phyloP scores from a whole-genome alignment of 2,888 invertebrate species.

The Steromphala cineraria region DNA sequence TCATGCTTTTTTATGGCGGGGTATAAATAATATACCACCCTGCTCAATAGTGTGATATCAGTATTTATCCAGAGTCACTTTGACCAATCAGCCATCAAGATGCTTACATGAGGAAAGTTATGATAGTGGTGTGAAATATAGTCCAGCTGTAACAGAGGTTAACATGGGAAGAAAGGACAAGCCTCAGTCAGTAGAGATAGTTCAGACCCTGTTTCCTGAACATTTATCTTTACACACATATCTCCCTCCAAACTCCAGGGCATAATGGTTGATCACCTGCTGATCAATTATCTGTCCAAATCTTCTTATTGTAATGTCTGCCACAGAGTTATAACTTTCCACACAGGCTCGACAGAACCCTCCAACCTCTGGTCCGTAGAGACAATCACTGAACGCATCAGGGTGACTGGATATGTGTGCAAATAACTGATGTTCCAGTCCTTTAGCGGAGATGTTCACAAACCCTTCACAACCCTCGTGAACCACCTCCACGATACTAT shows the following conservation, averaged over 20 bases:
- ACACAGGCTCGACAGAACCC: conserved; percentile 57
- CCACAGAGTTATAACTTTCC: conserved; percentile 54
- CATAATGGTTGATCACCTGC: conserved; percentile 43
- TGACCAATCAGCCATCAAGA: too few species aligned
- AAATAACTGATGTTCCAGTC: conserved; percentile 40
- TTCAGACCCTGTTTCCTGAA: not conserved
- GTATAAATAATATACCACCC: too few species aligned
- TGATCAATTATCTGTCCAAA: conserved; percentile 34
- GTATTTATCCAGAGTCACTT: too few species aligned
- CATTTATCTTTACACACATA: conserved; percentile 56
- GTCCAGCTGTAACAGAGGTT: too few species aligned
- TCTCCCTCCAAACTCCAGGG: conserved; percentile 61
- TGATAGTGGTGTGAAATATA: too few species aligned
- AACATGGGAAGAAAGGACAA: too few species aligned
- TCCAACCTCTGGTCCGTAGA: conserved; percentile 53
- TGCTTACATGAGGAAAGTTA: too few species aligned
- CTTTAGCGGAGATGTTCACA: conserved; percentile 38
- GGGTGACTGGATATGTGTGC: conserved; percentile 33
- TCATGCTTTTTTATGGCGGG: too few species aligned
- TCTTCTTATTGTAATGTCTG: conserved; percentile 39
- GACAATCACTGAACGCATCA: conserved; percentile 53
- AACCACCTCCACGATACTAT: conserved; percentile 39
- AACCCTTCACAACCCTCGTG: conserved; percentile 53
- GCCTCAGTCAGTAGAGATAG: too few species aligned
- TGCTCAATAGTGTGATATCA: too few species aligned